These are phyloP conservation scores for Panagrolaimus sp. DNA, from an alignment of 1,140 invertebrate species.

Conservation along the genomic window DNA sequence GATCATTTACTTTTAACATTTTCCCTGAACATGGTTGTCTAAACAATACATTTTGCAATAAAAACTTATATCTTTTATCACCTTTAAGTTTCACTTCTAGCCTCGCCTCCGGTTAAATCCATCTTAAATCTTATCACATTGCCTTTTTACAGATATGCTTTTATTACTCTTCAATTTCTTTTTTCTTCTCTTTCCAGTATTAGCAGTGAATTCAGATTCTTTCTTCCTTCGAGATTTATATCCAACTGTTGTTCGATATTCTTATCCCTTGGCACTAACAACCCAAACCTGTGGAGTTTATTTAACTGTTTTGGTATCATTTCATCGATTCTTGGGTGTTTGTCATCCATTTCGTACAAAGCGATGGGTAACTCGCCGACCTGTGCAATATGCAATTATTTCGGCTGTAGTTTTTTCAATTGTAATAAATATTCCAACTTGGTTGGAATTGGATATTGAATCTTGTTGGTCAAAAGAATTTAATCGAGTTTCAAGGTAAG, in stretches of 20 bases:
- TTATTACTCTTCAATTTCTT: slow-evolving; percentile 57
- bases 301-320: slow-evolving; percentile 54
- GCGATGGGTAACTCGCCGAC: slow-evolving; percentile 51
- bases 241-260: slow-evolving; percentile 51
- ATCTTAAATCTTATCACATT: slow-evolving; percentile 17
- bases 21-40: too few species aligned
- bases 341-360: slow-evolving; percentile 43
- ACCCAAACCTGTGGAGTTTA: slow-evolving; percentile 58
- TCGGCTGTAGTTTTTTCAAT: slow-evolving; percentile 51
- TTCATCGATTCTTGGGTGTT: slow-evolving; percentile 50
- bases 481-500: slow-evolving; percentile 38
- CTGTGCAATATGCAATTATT: slow-evolving; percentile 52
- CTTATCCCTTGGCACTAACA: slow-evolving; percentile 53
- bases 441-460: slow-evolving; percentile 52
- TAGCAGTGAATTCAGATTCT: slow-evolving; percentile 52
- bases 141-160: slow-evolving; percentile 42
- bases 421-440: slow-evolving; percentile 49
- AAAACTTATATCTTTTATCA: too few species aligned
- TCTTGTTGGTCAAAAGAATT: slow-evolving; percentile 47
- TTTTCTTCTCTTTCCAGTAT: slow-evolving; percentile 56
- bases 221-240: slow-evolving; percentile 56
- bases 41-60: too few species aligned
- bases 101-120: too few species aligned
- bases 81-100: too few species aligned
- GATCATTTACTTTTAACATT: too few species aligned